phyloP scores from a whole-genome alignment of 2,888 invertebrate species.

The Panopea generosa region DNA sequence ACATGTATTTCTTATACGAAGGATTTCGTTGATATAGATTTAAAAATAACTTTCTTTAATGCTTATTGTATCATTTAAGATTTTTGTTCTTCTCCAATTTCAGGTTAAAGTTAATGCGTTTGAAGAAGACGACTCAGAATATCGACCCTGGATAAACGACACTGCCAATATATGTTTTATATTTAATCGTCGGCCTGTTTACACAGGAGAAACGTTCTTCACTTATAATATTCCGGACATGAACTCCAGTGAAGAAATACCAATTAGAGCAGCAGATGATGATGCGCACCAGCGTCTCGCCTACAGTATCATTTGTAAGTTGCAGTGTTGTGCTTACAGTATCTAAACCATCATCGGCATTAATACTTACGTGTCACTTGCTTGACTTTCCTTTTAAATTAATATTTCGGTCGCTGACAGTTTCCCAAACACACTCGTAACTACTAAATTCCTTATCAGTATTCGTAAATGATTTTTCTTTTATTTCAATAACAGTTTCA shows the following conservation, averaged over 20 bases:
- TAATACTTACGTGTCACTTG: too few species aligned
- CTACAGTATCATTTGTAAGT: neutral
- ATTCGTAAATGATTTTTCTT: too few species aligned
- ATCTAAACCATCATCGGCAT: too few species aligned
- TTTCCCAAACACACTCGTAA: too few species aligned
- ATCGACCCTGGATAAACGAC: constrained; percentile 1
- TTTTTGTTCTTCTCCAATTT: neutral
- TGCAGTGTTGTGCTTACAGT: too few species aligned
- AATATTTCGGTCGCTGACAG: too few species aligned
- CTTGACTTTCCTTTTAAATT: too few species aligned
- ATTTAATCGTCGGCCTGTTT: constrained; percentile 30
- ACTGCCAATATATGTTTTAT: constrained; percentile 42
- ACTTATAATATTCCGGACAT: constrained; percentile 36
- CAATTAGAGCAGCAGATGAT: constrained; percentile 10
- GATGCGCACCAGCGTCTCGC: constrained; percentile 24
- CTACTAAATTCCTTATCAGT: too few species aligned
- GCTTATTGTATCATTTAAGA: neutral
- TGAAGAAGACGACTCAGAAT: neutral
- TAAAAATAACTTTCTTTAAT: neutral
- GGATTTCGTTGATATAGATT: too few species aligned
- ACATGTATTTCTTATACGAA: neutral
- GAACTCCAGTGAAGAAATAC: neutral
- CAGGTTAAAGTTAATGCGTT: constrained; percentile 1
- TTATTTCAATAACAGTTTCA: too few species aligned
- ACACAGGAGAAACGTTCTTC: neutral